Percentiles rank a stretch among this genome's conserved stretches.
phyloP scores from a whole-genome alignment of 2,797 vertebrate species.

The Pangasius krempfi region DNA sequence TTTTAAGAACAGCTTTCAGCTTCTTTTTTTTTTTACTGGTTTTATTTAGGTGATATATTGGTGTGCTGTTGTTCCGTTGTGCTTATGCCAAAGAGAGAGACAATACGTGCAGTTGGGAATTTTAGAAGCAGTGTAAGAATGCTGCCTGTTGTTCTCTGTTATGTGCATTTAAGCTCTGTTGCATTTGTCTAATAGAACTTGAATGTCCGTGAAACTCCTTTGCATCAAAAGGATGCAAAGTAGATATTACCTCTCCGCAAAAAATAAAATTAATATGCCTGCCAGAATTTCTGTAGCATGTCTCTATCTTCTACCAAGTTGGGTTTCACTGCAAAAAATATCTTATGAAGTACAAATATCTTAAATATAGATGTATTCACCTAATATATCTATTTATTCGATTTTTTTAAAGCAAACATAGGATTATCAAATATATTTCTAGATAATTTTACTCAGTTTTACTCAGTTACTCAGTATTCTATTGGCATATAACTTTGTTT shows the following conservation, averaged over 20 bases:
- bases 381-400: background rate
- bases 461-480: background rate
- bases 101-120: background rate
- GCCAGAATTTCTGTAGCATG: background rate
- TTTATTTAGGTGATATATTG: background rate
- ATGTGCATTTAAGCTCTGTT: background rate
- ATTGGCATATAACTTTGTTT: background rate
- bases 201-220: background rate
- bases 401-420: background rate
- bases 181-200: background rate
- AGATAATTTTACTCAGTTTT: background rate
- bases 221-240: background rate
- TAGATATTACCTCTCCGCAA: background rate
- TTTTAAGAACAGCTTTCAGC: background rate
- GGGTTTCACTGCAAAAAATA: background rate
- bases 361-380: background rate
- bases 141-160: background rate
- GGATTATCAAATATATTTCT: background rate
- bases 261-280: background rate
- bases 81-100: background rate
- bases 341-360: background rate
- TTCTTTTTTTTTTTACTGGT: background rate
- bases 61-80: background rate
- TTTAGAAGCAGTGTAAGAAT: conserved; percentile 15
- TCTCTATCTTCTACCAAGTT: background rate